Evolutionary conservation across 1,140 invertebrate species (phyloP).

Genomic region (Drosophila biarmipes): DNA sequence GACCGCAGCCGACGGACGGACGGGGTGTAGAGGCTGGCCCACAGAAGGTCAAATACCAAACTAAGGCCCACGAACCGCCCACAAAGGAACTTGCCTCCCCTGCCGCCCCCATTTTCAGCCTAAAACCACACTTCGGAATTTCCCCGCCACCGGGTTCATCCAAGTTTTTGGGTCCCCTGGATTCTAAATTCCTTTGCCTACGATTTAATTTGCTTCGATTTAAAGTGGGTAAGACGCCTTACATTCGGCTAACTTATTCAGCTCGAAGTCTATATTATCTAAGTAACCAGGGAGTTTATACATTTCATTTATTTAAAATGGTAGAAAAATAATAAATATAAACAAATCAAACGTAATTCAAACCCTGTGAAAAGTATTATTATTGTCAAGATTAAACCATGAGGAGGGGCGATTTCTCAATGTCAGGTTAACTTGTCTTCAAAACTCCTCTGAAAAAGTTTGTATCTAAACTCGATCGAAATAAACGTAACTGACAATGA

Average conservation of each 20-base stretch:
- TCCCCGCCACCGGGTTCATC: not conserved
- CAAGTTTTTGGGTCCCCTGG: conserved; percentile 1
- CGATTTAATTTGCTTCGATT: conserved; percentile 14
- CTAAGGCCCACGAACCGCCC: conserved; percentile 7
- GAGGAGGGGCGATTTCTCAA: too few relatives aligned
- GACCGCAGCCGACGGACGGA: conserved; percentile 34
- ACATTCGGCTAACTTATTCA: not conserved
- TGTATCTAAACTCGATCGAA: too few relatives aligned
- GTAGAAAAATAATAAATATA: too few relatives aligned
- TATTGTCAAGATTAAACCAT: too few relatives aligned
- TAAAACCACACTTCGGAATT: conserved; percentile 14
- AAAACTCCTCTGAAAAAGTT: too few relatives aligned
- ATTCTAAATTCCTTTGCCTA: conserved; percentile 9
- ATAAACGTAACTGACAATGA: too few relatives aligned
- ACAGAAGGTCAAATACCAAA: conserved; percentile 45
- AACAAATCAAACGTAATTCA: too few relatives aligned
- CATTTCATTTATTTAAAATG: too few relatives aligned
- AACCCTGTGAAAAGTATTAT: too few relatives aligned
- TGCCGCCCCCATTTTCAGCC: not conserved
- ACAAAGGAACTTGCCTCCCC: not conserved
- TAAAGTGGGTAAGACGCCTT: not conserved
- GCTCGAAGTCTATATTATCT: not conserved
- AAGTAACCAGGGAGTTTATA: too few relatives aligned
- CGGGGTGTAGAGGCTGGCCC: conserved; percentile 8
- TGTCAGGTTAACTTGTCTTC: too few relatives aligned